phyloP scores from a whole-genome alignment of 1,140 invertebrate genomes.

The Vanessa atalanta region DNA sequence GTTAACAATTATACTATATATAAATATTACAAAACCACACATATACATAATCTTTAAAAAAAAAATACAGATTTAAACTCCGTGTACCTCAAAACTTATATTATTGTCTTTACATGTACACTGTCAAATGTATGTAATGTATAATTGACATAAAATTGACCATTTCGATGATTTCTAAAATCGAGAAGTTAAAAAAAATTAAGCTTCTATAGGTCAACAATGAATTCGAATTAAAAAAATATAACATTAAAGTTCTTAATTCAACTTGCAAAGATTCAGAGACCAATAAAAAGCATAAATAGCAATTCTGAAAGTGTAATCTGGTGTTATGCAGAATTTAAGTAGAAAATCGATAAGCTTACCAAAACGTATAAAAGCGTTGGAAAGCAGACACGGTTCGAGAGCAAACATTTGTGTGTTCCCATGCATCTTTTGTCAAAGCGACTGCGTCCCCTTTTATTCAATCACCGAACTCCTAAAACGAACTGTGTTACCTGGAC shows the following conservation, averaged over 20 bases:
- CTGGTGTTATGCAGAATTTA: constrained; percentile 23
- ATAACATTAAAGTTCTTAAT: background rate
- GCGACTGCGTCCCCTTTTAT: constrained; percentile 17
- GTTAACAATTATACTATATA: too few relatives aligned
- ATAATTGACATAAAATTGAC: too few relatives aligned
- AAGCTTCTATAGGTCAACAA: too few relatives aligned
- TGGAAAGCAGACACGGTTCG: constrained; percentile 29
- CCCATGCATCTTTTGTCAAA: constrained; percentile 33
- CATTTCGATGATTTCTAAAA: too few relatives aligned
- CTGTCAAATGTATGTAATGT: too few relatives aligned
- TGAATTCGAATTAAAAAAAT: too few relatives aligned
- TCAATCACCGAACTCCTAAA: constrained; percentile 27
- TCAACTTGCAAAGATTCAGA: background rate
- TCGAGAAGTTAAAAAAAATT: too few relatives aligned
- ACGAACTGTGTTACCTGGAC: constrained; percentile 19
- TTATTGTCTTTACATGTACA: too few relatives aligned
- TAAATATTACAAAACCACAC: too few relatives aligned
- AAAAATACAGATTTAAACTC: too few relatives aligned
- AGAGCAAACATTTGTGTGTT: constrained; percentile 41
- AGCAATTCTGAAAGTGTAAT: background rate
- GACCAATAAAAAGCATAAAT: background rate
- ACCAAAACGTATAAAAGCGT: constrained; percentile 22
- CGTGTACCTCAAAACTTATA: too few relatives aligned
- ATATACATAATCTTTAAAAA: too few relatives aligned
- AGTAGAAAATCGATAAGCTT: constrained; percentile 31